Evolutionary conservation across 2,888 invertebrate species (phyloP), one percentile per base, ranked within the genome.

Genomic region (Phoronis australis): DNA sequence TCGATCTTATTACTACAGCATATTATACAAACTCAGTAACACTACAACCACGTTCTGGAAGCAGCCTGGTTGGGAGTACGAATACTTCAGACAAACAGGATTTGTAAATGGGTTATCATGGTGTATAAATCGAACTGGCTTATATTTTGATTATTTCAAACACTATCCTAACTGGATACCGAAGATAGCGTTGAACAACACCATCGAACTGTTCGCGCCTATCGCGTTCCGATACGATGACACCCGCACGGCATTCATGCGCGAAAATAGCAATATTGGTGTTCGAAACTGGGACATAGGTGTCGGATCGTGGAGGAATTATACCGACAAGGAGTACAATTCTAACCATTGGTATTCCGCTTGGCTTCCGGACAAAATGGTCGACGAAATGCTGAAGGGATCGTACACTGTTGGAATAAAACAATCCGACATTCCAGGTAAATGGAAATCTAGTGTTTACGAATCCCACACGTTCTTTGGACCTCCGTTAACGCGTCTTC

Each of bases 21-120:
- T 66, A 47, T 64, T 70, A 39, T 68, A 62, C 42, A 57, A 60
- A 47, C 57, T 68, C 42, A 73, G 68, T 51, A 57, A 62, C 18
- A 60, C 68, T 1, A 43, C 55, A 9, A 54, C 57, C 26, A 92
- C 76, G 71, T 90, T 91, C 66, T 90, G 91, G 0, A n/a, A n/a
- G n/a, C 95, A 96, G 78, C 96, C 96, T 0, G 96, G 96, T 47
- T 90, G 97, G 87, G 92, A 95, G 92, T 96, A 96, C 71, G 93
- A 93, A 69, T 93, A 94, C 72, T 79, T 96, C 38, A 94, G 95
- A 0, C 87, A 92, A 0, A 89, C 94, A 1, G 94, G 96, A 0
- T 96, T 97, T 75, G 89, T 97, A 0, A 88, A 95, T 0, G 84
- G 94, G 0, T 95, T 93, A 78, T 87, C 88, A 0, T 87, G 87